phyloP scores from a whole-genome alignment of 2,888 invertebrate species.

The Andricus curvator region DNA sequence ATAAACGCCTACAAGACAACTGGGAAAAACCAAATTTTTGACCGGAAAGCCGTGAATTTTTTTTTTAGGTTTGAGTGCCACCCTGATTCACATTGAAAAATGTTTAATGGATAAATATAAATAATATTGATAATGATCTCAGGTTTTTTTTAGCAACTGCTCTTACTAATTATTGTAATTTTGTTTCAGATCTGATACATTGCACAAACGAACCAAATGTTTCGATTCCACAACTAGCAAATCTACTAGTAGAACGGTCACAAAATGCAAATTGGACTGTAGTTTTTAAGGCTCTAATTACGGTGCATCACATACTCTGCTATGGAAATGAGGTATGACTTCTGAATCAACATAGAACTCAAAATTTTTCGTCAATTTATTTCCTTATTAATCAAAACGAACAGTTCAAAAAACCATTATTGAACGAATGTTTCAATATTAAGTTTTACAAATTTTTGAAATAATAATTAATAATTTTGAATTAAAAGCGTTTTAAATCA shows the following conservation, averaged over 20 bases:
- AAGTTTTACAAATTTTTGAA: no score
- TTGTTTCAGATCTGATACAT: conserved; percentile 96
- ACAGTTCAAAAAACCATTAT: no score
- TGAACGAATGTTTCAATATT: no score
- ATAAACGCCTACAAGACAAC: no score
- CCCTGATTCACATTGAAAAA: no score
- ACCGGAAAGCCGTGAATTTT: no score
- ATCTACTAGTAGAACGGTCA: conserved; percentile 97
- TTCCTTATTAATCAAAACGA: no score
- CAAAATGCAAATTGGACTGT: conserved; percentile 99
- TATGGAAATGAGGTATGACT: conserved; percentile 98
- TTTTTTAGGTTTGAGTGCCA: no score
- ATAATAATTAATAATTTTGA: no score
- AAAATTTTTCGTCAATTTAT: background rate
- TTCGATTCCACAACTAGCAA: conserved; percentile 99
- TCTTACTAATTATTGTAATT: conserved; percentile 48
- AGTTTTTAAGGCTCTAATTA: conserved; percentile 98
- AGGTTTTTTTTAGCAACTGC: background rate
- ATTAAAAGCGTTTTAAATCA: no score
- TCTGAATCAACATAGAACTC: background rate
- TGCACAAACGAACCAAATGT: conserved; percentile 99
- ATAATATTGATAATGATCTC: background rate
- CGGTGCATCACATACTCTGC: conserved; percentile 99
- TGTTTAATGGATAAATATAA: background rate
- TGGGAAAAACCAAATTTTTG: no score